Percentiles rank a stretch among this genome's conserved stretches.
Evolutionary conservation across 2,113 vertebrate genomes (phyloP).

Genomic region (Tor tambroides): DNA sequence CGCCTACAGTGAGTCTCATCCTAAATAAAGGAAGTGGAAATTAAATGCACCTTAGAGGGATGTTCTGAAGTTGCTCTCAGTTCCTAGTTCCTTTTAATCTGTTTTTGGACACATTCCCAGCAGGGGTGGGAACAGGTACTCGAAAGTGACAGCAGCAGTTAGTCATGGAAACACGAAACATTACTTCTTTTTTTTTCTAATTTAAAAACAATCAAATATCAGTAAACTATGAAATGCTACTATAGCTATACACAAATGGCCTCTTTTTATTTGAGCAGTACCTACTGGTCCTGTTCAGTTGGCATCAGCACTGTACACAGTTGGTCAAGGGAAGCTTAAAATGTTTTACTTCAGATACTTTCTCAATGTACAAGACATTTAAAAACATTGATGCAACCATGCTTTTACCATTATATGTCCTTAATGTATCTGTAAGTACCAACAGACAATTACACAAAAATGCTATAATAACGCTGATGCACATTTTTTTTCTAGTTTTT

Average conservation of each 20-base stretch:
- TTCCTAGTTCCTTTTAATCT: constrained; percentile 8
- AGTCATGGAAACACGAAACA: neutral
- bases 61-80: neutral
- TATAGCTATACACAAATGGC: neutral
- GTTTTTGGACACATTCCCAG: constrained; percentile 2
- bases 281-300: neutral
- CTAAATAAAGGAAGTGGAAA: constrained; percentile 22
- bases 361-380: neutral
- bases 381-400: neutral
- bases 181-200: neutral
- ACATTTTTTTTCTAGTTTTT: neutral
- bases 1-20: neutral
- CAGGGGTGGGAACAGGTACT: neutral
- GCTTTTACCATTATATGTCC: neutral
- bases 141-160: neutral
- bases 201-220: neutral
- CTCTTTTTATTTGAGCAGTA: neutral
- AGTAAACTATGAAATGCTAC: neutral
- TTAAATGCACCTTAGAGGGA: neutral
- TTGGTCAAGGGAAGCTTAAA: too few species aligned
- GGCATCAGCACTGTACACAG: neutral
- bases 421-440: neutral
- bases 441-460: too few species aligned
- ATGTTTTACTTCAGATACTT: neutral
- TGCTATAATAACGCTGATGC: neutral